Base-by-base conservation (phyloP, 2,113 vertebrate species). In the Chamaetylas fuelleborni region DNA sequence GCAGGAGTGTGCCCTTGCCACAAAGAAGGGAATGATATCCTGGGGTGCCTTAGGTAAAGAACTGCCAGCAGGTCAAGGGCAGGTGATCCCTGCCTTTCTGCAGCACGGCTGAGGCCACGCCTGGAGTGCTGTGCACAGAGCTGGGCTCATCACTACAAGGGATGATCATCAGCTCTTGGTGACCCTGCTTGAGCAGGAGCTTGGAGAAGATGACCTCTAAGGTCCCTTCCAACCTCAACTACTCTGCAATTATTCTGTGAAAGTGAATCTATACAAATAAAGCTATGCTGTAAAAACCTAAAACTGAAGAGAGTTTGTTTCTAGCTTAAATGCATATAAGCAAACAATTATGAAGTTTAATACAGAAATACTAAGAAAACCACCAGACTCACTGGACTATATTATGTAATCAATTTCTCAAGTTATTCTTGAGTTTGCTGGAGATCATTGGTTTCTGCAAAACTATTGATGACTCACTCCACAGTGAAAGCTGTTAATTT, bases 1-100 rank as follows among this genome's bases (percentile, higher is more conserved):
- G 33, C 47, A 89, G 69, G 48, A 58, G 16, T 0, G 0, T 8
- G 45, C 4, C 61, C 45, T 25, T 40, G 36, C 18, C 13, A 8
- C 69, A 43, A 38, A 60, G 38, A n/a, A 57, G 12, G 18, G 33
- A 85, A 40, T 0, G 1, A 29, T 11, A 9, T 17, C 28, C 64
- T 38, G 47, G 28, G 38, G 3, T 53, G 54, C 25, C 17, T 50
- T 4, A 26, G 53, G 43, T 13, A 29, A 33, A 28, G 62, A 45
- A 61, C 1, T 53, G 45, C 38, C 84, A 77, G 38, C 33, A 53
- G 54, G 38, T 23, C 45, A 23, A 10, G 72, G 73, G 54, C 38
- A 61, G 64, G 28, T 53, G 72, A 60, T 19, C 22, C 26, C 40
- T 69, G 47, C 38, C 47, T 45, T 57, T 11, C 2, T 36, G 12